Conservation (phyloP, 2,888 invertebrate genomes). For the Catocala fraxini region DNA sequence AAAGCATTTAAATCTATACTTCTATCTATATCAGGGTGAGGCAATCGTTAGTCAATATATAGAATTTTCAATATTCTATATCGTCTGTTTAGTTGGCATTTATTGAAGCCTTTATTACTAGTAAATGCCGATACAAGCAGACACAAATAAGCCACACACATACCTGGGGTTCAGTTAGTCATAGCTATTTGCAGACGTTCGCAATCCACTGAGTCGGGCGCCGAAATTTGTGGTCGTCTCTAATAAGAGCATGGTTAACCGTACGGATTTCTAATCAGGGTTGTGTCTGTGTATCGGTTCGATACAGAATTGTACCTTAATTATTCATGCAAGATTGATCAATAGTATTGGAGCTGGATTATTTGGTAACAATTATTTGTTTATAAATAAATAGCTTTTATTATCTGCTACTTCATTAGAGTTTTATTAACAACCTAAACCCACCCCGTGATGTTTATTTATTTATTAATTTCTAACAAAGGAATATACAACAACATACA, state of each 20-base stretch:
- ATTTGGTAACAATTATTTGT: background rate
- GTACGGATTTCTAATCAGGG: constrained; percentile 44
- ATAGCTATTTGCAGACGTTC: constrained; percentile 40
- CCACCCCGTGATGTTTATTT: too few relatives aligned
- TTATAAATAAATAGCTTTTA: too few relatives aligned
- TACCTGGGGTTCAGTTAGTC: constrained; percentile 21
- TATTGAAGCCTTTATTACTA: background rate
- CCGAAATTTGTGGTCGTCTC: constrained; percentile 40
- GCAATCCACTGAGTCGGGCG: constrained; percentile 19
- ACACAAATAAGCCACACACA: constrained; percentile 17
- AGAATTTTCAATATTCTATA: too few relatives aligned
- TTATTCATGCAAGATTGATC: constrained; percentile 9
- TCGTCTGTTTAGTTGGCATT: background rate
- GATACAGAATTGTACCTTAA: constrained; percentile 16
- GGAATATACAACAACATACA: too few relatives aligned
- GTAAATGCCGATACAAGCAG: background rate
- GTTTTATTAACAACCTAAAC: too few relatives aligned
- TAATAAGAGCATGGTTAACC: constrained; percentile 43
- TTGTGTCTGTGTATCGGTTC: constrained; percentile 16
- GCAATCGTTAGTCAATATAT: too few relatives aligned
- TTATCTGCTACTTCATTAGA: too few relatives aligned
- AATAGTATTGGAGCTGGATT: background rate
- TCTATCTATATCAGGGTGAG: too few relatives aligned
- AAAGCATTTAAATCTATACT: too few relatives aligned
- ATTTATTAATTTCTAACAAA: too few relatives aligned